Percentiles rank a stretch among this genome's conserved stretches.
phyloP scores from a whole-genome alignment of 1,140 invertebrate genomes.

The Aphaenogaster floridana region DNA sequence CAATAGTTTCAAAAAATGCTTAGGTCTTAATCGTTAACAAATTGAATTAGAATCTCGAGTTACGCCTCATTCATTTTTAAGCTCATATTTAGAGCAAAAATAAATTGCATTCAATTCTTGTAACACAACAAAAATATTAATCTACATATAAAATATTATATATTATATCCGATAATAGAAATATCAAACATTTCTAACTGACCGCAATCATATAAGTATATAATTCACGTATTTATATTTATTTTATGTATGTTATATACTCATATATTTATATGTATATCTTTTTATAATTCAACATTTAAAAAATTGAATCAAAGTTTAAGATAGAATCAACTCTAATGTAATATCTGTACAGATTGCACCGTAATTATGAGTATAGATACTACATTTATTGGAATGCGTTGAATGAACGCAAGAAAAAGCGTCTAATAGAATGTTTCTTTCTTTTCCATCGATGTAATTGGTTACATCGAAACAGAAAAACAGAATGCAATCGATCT shows the following conservation, averaged over 20 bases:
- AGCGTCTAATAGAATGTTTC: not conserved
- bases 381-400: not conserved
- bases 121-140: constrained; percentile 5
- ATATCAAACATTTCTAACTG: no score
- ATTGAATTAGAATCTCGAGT: not conserved
- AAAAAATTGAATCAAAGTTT: not conserved
- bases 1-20: not conserved
- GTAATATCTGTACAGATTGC: not conserved
- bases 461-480: constrained; percentile 17
- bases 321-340: not conserved
- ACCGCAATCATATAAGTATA: not conserved
- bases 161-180: no score
- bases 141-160: no score
- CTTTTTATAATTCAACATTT: not conserved
- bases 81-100: not conserved
- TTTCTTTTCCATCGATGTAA: constrained; percentile 48
- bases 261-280: not conserved
- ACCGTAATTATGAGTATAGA: constrained; percentile 7
- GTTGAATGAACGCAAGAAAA: not conserved
- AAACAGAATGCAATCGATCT: not conserved
- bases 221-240: not conserved
- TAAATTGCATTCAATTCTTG: not conserved
- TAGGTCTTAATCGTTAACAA: not conserved
- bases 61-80: not conserved
- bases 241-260: not conserved